Evolutionary conservation across 2,797 vertebrate genomes (phyloP).

Genomic region (Rhinichthys osculus): DNA sequence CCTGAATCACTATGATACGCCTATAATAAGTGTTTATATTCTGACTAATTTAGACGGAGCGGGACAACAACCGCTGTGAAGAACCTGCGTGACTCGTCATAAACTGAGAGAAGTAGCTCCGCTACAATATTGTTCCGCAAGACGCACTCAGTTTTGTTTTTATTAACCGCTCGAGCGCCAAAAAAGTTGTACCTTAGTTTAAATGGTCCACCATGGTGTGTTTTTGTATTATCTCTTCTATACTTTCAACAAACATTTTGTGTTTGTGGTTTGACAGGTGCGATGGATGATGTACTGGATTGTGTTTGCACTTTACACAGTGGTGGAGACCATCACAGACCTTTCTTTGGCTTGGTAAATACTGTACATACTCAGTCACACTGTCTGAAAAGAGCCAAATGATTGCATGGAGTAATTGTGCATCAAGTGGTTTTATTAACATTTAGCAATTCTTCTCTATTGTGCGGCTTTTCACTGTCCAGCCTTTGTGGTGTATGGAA

Average conservation of each 20-base stretch:
- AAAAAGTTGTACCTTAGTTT: not conserved
- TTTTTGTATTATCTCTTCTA: slow-evolving; percentile 44
- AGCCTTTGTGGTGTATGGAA: slow-evolving; percentile 18
- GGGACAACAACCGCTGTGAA: not conserved
- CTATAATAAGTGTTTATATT: not conserved
- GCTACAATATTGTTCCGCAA: not conserved
- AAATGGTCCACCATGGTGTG: not conserved
- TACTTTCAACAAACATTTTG: not conserved
- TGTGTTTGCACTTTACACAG: slow-evolving; percentile 87
- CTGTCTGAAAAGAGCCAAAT: not conserved
- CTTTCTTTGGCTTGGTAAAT: slow-evolving; percentile 85
- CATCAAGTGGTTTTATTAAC: slow-evolving; percentile 35
- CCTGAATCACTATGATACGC: not conserved
- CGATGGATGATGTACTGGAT: slow-evolving; percentile 95
- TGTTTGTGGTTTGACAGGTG: slow-evolving; percentile 73
- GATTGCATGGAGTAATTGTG: slow-evolving; percentile 1
- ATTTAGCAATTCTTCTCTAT: slow-evolving; percentile 11
- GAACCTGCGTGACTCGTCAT: not conserved
- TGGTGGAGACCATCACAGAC: slow-evolving; percentile 84
- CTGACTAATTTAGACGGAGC: not conserved
- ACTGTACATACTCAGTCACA: not conserved
- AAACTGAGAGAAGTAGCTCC: not conserved
- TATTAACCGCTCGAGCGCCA: not conserved
- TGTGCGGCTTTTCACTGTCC: slow-evolving; percentile 30
- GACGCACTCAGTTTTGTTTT: not conserved